Base-by-base conservation (phyloP, 2,888 invertebrate genomes). In the Pecten maximus region DNA sequence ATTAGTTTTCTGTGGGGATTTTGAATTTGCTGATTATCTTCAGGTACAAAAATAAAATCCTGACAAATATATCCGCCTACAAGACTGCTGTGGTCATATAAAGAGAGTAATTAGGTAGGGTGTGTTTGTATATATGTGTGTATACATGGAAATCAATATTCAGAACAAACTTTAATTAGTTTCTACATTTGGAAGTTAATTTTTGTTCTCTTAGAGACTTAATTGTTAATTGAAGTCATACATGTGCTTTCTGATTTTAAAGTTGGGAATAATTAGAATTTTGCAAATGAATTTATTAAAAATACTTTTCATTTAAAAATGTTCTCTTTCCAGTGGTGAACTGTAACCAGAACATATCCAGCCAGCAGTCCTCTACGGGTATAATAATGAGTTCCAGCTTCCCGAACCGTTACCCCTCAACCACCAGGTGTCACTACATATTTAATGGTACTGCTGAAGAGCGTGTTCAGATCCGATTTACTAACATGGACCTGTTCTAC, bases 401-500 rank as follows among this genome's bases (percentile, higher is more conserved):
- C 74, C 74, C 74, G 4, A 35, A 15, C 10, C 28, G 74, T 10
- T 74, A 74, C 35, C 74, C 74, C 35, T 35, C 74, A 12, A 74
- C 74, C 74, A 74, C 74, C 28, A 28, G 74, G 35, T 74, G 74
- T 74, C 74, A 35, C 28, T 74, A 74, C 10, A 74, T 74, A 1
- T 74, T 74, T 15, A 74, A 1, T 15, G 74, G 74, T 74, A 1
- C 8, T 2, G 35, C 74, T 28, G 28, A 74, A 2, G 35, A 74
- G 74, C 74, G 74, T 23, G 74, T 74, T 15, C 74, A 74, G 74
- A 74, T 74, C 74, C 74, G 74, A 15, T 74, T 74, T 35, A 74
- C 74, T 35, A 35, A 74, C 74, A 74, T 74, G 74, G 23, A 74
- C 74, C 74, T 74, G 74, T 74, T 74, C 35, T 74, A 74, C 74